Evolutionary conservation across 2,888 invertebrate species (phyloP), one percentile per base, ranked within the genome.

Genomic region (Conchocele bisecta): DNA sequence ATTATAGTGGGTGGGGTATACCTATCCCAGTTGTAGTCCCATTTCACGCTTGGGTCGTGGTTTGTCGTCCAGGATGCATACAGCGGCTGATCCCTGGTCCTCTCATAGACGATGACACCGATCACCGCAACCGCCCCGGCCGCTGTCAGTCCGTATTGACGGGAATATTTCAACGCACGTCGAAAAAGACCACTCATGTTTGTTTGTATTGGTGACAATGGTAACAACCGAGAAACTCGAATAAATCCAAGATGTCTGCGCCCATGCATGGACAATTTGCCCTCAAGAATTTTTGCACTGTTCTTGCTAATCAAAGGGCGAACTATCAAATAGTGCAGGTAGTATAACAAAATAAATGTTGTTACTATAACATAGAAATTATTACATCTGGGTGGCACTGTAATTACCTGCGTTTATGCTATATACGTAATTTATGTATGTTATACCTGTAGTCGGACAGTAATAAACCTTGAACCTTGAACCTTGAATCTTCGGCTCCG

Each of bases 1-100:
- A 20, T 22, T 17, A 41, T 20, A 41, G 41, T 41, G 20, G 20
- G 41, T 41, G 17, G 37, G 29, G 57, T 64, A 13, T 71, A 90
- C 88, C 94, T 95, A 91, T 97, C 97, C 97, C 97, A 97, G 91
- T 97, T 96, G 59, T 92, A 92, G 84, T 97, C 95, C 97, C 97
- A 97, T 87, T 94, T 93, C 0, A 94, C 92, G 63, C 93, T 93
- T 0, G 95, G 94, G 57, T 86, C 84, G 68, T 81, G 84, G 29
- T 79, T 81, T 29, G 87, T 84, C 17, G 88, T 88, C 87, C 88
- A 89, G 1, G 88, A 85, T 4, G 89, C 88, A 50, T 77, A 67
- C 1, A 83, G 79, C 22, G 50, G 54, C 28, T 41, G 58, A 26
- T 39, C 50, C 31, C 57, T 46, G 29, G 50, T 41, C 22, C 59